These are phyloP conservation scores for Proisotoma minuta DNA, from an alignment of 2,888 invertebrate species.

Conservation along the genomic window DNA sequence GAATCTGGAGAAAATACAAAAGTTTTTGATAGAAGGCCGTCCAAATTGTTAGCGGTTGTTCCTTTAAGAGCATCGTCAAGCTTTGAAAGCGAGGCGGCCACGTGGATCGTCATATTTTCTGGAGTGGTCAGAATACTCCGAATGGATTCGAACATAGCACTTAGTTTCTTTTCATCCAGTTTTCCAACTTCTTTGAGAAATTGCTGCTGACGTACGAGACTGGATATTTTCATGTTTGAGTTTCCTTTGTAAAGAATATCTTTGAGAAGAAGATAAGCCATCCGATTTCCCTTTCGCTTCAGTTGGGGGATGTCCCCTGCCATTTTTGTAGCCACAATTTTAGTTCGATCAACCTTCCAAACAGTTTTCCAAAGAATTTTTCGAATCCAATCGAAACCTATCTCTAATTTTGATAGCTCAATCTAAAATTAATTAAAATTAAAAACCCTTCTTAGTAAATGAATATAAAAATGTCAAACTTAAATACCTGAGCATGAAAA, in stretches of 20 bases:
- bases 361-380: conserved; percentile 69
- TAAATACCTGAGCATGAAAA: conserved; percentile 66
- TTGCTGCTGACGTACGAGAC: conserved; percentile 69
- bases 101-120: conserved; percentile 63
- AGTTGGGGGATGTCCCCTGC: conserved; percentile 73
- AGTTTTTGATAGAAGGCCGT: conserved; percentile 20
- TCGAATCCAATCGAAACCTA: conserved; percentile 69
- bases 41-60: conserved; percentile 46
- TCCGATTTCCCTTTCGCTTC: conserved; percentile 66
- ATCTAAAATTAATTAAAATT: too few relatives aligned
- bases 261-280: conserved; percentile 61
- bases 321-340: conserved; percentile 74
- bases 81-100: conserved; percentile 66
- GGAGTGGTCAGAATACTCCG: conserved; percentile 60
- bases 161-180: conserved; percentile 47
- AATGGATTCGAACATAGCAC: conserved; percentile 57
- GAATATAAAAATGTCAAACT: too few relatives aligned
- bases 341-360: conserved; percentile 67
- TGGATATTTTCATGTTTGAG: conserved; percentile 63
- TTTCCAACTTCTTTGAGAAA: conserved; percentile 66
- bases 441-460: too few relatives aligned
- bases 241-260: conserved; percentile 57
- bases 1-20: conserved; percentile 29
- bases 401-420: conserved; percentile 68
- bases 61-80: conserved; percentile 51